phyloP scores from a whole-genome alignment of 2,113 vertebrate species.

The Lasiurus borealis region DNA sequence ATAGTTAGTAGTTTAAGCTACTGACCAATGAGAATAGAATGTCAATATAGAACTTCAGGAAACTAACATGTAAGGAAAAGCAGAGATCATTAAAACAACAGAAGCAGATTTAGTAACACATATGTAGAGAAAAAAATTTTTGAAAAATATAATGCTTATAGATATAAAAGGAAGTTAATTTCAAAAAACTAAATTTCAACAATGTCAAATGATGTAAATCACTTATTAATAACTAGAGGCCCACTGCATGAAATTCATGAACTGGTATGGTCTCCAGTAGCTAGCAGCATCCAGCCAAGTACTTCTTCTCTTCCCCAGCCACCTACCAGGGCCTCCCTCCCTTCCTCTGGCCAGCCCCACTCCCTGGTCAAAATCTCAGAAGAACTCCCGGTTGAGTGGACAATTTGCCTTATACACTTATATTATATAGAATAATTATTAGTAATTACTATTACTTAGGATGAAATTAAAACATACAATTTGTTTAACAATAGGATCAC shows the following conservation, averaged over 20 bases:
- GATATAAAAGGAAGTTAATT: slow-evolving; percentile 15
- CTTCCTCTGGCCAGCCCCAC: too few species aligned
- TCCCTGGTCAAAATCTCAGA: too few species aligned
- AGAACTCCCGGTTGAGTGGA: too few species aligned
- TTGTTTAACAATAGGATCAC: neutral
- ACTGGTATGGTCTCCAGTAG: too few species aligned
- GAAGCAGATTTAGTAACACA: neutral
- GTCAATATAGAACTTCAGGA: neutral
- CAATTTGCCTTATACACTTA: too few species aligned
- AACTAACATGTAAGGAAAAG: slow-evolving; percentile 1
- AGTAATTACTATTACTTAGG: neutral
- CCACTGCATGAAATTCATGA: too few species aligned
- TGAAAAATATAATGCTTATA: neutral
- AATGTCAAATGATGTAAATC: neutral
- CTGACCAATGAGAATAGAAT: neutral
- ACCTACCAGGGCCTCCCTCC: too few species aligned
- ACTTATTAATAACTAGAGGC: neutral
- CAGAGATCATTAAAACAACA: neutral
- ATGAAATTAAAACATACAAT: neutral
- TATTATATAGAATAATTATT: neutral
- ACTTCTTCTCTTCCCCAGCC: too few species aligned
- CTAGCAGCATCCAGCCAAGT: too few species aligned
- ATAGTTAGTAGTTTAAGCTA: neutral
- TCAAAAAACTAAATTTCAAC: neutral
- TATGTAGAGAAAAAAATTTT: neutral